Conservation (phyloP, 2,888 invertebrate species). For the Poecilobothrus nobilitatus region DNA sequence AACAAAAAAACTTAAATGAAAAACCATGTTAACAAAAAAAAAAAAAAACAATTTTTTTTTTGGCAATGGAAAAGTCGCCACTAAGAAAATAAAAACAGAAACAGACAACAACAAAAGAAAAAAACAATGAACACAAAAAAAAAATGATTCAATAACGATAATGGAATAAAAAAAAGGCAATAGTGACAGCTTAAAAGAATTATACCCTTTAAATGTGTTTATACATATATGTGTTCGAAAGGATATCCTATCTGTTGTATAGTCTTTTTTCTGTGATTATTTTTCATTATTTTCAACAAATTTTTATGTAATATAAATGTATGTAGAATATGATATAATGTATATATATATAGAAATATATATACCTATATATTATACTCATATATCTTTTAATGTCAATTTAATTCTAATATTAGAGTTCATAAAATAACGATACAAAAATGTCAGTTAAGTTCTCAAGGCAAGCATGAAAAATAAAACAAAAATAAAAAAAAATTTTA, state of each 20-base stretch:
- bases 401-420: no score
- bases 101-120: not conserved
- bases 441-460: no score
- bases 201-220: not conserved
- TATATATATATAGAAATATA: no score
- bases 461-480: no score
- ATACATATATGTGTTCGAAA: not conserved
- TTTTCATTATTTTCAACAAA: not conserved
- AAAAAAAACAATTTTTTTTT: not conserved
- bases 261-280: not conserved
- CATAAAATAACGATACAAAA: no score
- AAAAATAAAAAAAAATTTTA: no score
- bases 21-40: no score
- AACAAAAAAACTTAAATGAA: no score
- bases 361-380: no score
- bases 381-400: no score
- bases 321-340: no score
- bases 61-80: slow-evolving; percentile 1
- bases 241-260: not conserved
- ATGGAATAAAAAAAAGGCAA: not conserved
- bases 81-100: not conserved
- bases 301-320: not conserved
- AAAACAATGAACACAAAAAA: not conserved
- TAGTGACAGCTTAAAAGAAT: slow-evolving; percentile 1
- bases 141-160: not conserved